A percentile compares a stretch with the other conserved stretches of the same genome.
Conservation (phyloP, 2,113 vertebrate species). For the Cyanocitta stelleri region DNA sequence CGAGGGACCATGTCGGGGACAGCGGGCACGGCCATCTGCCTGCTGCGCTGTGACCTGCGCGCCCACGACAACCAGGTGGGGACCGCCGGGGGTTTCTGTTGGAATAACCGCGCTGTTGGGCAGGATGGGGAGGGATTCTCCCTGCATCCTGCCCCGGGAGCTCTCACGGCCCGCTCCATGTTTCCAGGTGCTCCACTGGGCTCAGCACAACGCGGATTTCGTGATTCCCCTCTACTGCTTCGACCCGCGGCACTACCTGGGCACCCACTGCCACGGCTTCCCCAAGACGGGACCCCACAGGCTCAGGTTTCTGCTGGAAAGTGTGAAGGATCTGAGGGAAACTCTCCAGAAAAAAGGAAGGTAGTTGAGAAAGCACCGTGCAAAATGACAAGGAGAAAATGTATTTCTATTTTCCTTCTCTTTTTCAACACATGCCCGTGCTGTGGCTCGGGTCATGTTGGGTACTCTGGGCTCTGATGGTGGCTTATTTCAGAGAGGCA, state of each 20-base stretch:
- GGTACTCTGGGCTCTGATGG: neutral
- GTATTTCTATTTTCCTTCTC: fast-evolving
- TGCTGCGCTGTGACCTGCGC: constrained; percentile 78
- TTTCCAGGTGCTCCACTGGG: constrained; percentile 77
- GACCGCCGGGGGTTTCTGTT: neutral
- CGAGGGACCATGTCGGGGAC: neutral
- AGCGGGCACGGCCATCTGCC: constrained; percentile 62
- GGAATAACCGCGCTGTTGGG: neutral
- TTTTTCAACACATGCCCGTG: fast-evolving
- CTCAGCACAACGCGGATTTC: constrained; percentile 71
- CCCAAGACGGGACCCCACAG: constrained; percentile 77
- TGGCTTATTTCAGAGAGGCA: neutral
- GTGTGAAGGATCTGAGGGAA: constrained; percentile 73
- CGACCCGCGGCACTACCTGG: constrained; percentile 75
- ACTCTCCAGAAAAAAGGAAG: constrained; percentile 73
- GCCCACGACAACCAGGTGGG: constrained; percentile 77
- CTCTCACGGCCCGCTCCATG: neutral
- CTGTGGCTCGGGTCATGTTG: neutral
- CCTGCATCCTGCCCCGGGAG: neutral
- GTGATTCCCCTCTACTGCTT: constrained; percentile 83
- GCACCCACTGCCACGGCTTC: constrained; percentile 71
- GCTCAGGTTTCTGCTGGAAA: constrained; percentile 77
- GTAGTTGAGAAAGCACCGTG: constrained; percentile 2
- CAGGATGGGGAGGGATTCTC: neutral
- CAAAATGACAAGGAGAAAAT: fast-evolving